A percentile compares a stretch with the other conserved stretches of the same genome.
Conservation (phyloP, 2,113 vertebrate species). For the Cyphomyrus plagiostoma region DNA sequence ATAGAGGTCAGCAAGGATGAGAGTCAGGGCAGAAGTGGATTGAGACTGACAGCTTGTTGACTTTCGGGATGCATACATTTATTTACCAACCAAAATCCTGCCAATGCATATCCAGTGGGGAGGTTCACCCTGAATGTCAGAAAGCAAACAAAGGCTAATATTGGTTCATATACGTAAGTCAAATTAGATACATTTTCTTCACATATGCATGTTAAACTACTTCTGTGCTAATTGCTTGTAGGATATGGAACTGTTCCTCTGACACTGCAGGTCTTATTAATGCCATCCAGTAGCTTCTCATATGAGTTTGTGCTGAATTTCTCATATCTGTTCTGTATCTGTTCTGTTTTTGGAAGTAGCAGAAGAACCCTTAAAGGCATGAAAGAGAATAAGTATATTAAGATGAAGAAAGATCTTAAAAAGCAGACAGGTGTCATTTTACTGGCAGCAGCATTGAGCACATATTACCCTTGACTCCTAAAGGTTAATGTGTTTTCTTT, state of each 20-base stretch:
- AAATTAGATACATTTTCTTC: not conserved
- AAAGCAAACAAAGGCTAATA: not conserved
- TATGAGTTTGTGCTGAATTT: not conserved
- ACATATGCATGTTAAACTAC: not conserved
- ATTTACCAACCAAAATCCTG: not conserved
- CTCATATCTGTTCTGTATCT: not conserved
- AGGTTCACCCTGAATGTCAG: not conserved
- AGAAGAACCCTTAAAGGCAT: not conserved
- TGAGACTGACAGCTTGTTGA: not conserved
- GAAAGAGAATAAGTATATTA: not conserved
- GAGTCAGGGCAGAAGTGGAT: not conserved
- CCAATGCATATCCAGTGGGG: not conserved
- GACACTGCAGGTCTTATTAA: not conserved
- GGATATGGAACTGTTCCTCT: not conserved
- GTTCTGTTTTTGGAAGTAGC: not conserved
- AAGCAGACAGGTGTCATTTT: not conserved
- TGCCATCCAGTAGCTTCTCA: not conserved
- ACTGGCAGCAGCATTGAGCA: not conserved
- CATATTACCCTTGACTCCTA: not conserved
- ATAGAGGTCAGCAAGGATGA: not conserved
- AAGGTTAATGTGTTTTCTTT: not conserved
- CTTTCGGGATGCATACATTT: not conserved
- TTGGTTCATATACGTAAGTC: not conserved
- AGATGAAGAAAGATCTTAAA: not conserved
- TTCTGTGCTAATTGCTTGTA: not conserved